phyloP scores from a whole-genome alignment of 2,797 vertebrate genomes.

The Erpetoichthys calabaricus region DNA sequence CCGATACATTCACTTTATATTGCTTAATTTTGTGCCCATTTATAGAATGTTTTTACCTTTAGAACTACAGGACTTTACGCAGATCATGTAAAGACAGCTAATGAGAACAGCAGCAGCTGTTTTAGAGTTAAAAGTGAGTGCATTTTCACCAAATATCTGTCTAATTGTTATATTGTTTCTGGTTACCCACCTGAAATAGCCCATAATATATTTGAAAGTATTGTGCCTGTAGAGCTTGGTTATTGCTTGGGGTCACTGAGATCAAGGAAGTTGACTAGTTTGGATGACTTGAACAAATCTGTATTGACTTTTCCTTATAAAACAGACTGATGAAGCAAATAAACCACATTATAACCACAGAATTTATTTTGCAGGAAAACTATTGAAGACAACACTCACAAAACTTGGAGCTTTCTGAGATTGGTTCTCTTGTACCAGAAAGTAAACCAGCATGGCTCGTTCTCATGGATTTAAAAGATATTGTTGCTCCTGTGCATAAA shows the following conservation, averaged over 20 bases:
- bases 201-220: slow-evolving; percentile 16
- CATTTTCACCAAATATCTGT: slow-evolving; percentile 12
- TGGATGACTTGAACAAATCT: no score
- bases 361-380: slow-evolving; percentile 6
- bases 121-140: slow-evolving; percentile 17
- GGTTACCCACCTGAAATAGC: slow-evolving; percentile 13
- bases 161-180: slow-evolving; percentile 15
- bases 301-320: no score
- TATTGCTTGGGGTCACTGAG: no score
- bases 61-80: no score
- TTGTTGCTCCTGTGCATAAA: slow-evolving; percentile 13
- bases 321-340: neutral
- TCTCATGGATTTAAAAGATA: slow-evolving; percentile 14
- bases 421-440: slow-evolving; percentile 10
- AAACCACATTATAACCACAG: neutral
- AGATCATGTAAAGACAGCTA: slow-evolving; percentile 13
- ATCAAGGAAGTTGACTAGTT: no score
- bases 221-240: slow-evolving; percentile 13
- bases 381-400: slow-evolving; percentile 12
- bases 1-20: no score
- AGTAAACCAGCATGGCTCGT: slow-evolving; percentile 15
- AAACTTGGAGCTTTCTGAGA: slow-evolving; percentile 15
- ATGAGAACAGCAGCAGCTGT: slow-evolving; percentile 16
- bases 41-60: no score
- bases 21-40: no score